Conservation (phyloP, 1,140 invertebrate species). For the Anoplophora glabripennis region DNA sequence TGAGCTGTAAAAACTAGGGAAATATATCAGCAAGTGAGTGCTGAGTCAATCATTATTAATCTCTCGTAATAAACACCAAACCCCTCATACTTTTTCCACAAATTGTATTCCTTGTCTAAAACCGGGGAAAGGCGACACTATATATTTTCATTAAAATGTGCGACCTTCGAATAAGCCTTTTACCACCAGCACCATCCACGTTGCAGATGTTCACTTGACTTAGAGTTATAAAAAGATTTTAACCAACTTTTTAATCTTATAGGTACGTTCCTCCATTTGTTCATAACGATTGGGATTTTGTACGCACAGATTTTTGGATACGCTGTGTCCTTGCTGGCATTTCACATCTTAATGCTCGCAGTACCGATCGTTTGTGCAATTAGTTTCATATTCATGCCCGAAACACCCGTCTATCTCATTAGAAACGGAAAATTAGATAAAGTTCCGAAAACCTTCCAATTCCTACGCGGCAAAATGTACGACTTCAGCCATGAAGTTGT, state of each 20-base stretch:
- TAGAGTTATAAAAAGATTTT: too few species aligned
- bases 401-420: conserved; percentile 59
- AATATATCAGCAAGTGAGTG: too few species aligned
- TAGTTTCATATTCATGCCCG: conserved; percentile 66
- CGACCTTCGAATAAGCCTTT: too few species aligned
- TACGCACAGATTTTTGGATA: conserved; percentile 56
- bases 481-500: conserved; percentile 60
- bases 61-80: too few species aligned
- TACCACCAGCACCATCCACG: too few species aligned
- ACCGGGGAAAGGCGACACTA: too few species aligned
- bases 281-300: conserved; percentile 64
- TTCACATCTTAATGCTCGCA: conserved; percentile 57
- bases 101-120: too few species aligned
- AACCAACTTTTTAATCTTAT: not conserved
- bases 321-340: conserved; percentile 45
- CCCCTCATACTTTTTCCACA: too few species aligned
- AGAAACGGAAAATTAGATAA: conserved; percentile 59
- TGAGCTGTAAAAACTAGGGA: too few species aligned
- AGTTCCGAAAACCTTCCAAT: conserved; percentile 62
- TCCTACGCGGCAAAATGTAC: conserved; percentile 66
- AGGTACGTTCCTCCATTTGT: conserved; percentile 66
- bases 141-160: too few species aligned
- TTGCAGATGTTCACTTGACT: too few species aligned
- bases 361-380: conserved; percentile 59
- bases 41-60: too few species aligned